Base-by-base conservation (phyloP, 1,140 invertebrate species). In the Hermetia illucens region DNA sequence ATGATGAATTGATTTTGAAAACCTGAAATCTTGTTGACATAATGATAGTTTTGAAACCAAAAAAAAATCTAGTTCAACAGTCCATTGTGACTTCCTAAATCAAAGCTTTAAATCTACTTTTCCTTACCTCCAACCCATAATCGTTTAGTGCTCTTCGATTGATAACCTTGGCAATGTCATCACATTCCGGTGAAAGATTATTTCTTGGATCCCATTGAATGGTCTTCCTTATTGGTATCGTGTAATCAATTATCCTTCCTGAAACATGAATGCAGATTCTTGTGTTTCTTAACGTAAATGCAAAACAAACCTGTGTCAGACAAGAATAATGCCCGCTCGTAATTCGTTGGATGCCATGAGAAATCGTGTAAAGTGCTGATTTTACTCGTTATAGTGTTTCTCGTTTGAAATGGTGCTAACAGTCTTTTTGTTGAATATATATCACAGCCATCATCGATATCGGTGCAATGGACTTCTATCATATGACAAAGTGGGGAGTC, bases 81-180 rank as follows among this genome's bases (percentile, higher is more conserved):
- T n/a, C n/a, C n/a, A n/a, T n/a, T n/a, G n/a, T n/a, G n/a, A n/a
- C n/a, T n/a, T n/a, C n/a, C n/a, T n/a, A n/a, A n/a, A n/a, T n/a
- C n/a, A n/a, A n/a, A n/a, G n/a, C n/a, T 8, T 25, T 29, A 29
- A 29, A 29, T 13, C 3, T 12, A 29, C 17, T 5, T 10, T 15
- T 5, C 51, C 45, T 58, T 61, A 80, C 81, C 63, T 82, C 70
- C 39, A 88, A 65, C 2, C 87, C 86, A 66, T 91, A 91, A 43
- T 79, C 74, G 8, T 66, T 63, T 20, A 68, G 48, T n/a, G 83
- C 82, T 44, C 85, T 64, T 38, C 63, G 58, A 52, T 76, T 78
- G 49, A 87, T 87, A 46, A 70, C 65, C 33, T 74, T 64, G 5
- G 83, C 77, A 47, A 89, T 77, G 62, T 90, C 85, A 36, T 72